phyloP scores from a whole-genome alignment of 2,113 vertebrate genomes.

The Oreochromis tanganicae region DNA sequence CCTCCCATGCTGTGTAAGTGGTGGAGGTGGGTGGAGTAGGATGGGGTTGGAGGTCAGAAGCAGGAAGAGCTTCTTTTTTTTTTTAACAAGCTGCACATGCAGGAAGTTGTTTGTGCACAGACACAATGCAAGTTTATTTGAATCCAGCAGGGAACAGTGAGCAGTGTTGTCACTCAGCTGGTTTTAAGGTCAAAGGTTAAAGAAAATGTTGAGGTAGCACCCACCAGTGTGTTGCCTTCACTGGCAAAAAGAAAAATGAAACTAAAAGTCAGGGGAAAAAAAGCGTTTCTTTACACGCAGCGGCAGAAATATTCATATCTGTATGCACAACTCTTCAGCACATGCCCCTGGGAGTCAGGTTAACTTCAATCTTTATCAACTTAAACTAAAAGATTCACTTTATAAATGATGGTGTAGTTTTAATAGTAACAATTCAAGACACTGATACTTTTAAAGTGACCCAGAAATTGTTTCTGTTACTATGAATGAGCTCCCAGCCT shows the following conservation, averaged over 20 bases:
- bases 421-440: neutral
- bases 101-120: constrained; percentile 70
- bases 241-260: neutral
- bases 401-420: neutral
- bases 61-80: constrained; percentile 46
- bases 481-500: neutral
- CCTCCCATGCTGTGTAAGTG: constrained; percentile 51
- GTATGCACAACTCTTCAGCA: neutral
- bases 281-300: neutral
- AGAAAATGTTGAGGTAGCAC: constrained; percentile 49
- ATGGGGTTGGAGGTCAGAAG: constrained; percentile 61
- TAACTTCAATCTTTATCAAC: neutral
- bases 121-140: constrained; percentile 64
- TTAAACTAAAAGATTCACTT: neutral
- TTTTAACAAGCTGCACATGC: constrained; percentile 53
- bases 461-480: neutral
- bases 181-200: constrained; percentile 56
- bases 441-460: neutral
- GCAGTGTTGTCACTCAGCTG: constrained; percentile 22
- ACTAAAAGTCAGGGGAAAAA: rapidly evolving
- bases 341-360: neutral
- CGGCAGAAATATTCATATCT: neutral
- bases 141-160: constrained; percentile 52
- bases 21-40: constrained; percentile 44
- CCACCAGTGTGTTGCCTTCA: neutral